Evolutionary conservation across 1,140 invertebrate genomes (phyloP).

Genomic region (Rhopalosiphum maidis): DNA sequence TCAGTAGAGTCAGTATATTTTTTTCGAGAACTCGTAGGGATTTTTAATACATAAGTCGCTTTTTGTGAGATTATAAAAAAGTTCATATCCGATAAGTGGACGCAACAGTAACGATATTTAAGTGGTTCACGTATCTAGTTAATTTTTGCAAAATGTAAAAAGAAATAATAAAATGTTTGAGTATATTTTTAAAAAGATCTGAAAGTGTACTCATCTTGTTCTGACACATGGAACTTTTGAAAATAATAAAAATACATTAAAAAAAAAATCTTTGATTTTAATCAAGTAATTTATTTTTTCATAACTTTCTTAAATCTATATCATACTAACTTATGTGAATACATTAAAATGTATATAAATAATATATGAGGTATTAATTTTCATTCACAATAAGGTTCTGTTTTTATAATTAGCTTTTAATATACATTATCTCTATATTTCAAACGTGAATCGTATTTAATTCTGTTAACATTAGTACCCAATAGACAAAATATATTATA

Average conservation of each 20-base stretch:
- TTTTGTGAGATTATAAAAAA: neutral
- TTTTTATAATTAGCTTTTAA: too few relatives aligned
- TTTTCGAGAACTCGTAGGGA: neutral
- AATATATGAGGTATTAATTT: too few relatives aligned
- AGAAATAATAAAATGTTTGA: neutral
- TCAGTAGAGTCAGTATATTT: neutral
- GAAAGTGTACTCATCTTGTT: neutral
- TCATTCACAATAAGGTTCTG: too few relatives aligned
- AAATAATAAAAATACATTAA: neutral
- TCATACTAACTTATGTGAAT: too few relatives aligned
- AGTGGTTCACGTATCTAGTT: neutral
- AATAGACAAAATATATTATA: neutral
- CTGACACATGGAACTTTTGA: neutral
- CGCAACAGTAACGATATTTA: neutral
- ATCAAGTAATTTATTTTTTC: neutral
- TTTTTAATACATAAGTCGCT: neutral
- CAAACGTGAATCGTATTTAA: neutral
- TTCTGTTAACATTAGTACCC: neutral
- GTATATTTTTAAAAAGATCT: neutral
- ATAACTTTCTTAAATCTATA: neutral
- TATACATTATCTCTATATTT: too few relatives aligned
- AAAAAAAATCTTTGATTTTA: neutral
- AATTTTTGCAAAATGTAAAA: neutral
- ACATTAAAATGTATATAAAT: too few relatives aligned
- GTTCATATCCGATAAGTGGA: conserved; percentile 1